These are phyloP conservation scores for Trachurus trachurus DNA, from an alignment of 2,797 vertebrate species.

Conservation along the genomic window DNA sequence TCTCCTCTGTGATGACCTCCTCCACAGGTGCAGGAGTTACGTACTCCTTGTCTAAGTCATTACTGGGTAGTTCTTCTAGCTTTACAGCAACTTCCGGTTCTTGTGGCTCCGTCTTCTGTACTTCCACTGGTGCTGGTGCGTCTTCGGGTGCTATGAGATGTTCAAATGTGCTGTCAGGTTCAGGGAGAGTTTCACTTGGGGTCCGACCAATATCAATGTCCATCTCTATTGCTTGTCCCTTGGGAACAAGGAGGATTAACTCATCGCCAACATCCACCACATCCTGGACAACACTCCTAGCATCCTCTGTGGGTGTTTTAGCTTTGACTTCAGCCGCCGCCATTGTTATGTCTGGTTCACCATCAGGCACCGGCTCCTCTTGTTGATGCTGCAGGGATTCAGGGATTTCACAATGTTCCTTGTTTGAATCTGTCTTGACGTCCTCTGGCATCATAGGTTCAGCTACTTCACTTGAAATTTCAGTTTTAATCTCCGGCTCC, in stretches of 20 bases:
- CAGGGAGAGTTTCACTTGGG: slow-evolving; percentile 27
- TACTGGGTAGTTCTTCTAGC: slow-evolving; percentile 24
- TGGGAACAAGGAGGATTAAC: slow-evolving; percentile 75
- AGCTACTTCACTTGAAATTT: slow-evolving; percentile 19
- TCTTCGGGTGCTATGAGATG: neutral
- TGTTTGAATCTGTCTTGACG: slow-evolving; percentile 8
- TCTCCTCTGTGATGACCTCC: slow-evolving; percentile 43
- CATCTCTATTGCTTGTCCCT: slow-evolving; percentile 76
- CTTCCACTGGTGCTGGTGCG: slow-evolving; percentile 1
- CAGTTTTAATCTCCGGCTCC: slow-evolving; percentile 34
- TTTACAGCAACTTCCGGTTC: slow-evolving; percentile 38
- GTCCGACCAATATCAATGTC: slow-evolving; percentile 66
- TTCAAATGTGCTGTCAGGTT: slow-evolving; percentile 43
- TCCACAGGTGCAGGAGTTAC: slow-evolving; percentile 36
- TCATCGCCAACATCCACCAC: slow-evolving; percentile 49
- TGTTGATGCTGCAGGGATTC: slow-evolving; percentile 31
- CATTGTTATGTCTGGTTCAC: slow-evolving; percentile 19
- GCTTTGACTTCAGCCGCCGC: slow-evolving; percentile 27
- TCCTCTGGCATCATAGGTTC: slow-evolving; percentile 21
- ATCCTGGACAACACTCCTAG: slow-evolving; percentile 37
- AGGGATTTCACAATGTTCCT: slow-evolving; percentile 22
- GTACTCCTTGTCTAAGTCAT: slow-evolving; percentile 12
- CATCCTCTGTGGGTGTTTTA: slow-evolving; percentile 29
- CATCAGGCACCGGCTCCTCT: slow-evolving; percentile 12
- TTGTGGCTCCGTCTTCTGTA: slow-evolving; percentile 30